phyloP scores from a whole-genome alignment of 2,113 vertebrate species.

The Trematomus loennbergii region DNA sequence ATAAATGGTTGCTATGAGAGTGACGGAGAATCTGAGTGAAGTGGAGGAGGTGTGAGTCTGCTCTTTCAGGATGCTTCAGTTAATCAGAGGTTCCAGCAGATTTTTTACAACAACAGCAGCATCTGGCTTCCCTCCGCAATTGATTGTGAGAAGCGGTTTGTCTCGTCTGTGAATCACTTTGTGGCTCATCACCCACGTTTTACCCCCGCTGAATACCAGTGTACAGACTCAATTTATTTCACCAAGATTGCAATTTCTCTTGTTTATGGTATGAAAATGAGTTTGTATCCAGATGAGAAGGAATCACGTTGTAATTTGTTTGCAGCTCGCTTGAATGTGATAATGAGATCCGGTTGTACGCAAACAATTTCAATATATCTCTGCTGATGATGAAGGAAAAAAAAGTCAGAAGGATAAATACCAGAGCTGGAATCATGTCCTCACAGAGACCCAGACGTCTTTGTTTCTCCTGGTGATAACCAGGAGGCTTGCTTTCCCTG shows the following conservation, averaged over 20 bases:
- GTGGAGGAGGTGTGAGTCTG: conserved; percentile 6
- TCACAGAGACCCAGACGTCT: background rate
- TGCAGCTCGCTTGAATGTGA: conserved; percentile 63
- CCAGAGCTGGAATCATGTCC: conserved; percentile 25
- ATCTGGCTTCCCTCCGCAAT: conserved; percentile 34
- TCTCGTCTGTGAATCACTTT: conserved; percentile 52
- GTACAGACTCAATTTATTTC: conserved; percentile 72
- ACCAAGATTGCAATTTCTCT: conserved; percentile 70
- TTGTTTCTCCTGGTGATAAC: conserved; percentile 43
- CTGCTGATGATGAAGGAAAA: conserved; percentile 25
- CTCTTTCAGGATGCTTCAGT: conserved; percentile 21
- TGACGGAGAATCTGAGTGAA: background rate
- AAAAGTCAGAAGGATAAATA: conserved; percentile 44
- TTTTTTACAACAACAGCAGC: conserved; percentile 27
- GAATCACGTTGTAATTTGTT: conserved; percentile 72
- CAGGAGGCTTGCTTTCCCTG: background rate
- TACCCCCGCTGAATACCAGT: conserved; percentile 48
- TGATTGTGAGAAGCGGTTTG: conserved; percentile 52
- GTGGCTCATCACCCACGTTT: conserved; percentile 62
- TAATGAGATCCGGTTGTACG: conserved; percentile 72
- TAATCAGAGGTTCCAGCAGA: conserved; percentile 12
- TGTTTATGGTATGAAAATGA: conserved; percentile 77
- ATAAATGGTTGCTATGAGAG: conserved; percentile 15
- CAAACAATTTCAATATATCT: conserved; percentile 64
- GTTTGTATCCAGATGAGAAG: conserved; percentile 70